Percentiles rank a stretch among this genome's conserved stretches.
These are phyloP conservation scores for Drosophila tanythrix DNA, from an alignment of 2,888 invertebrate genomes.

Conservation along the genomic window DNA sequence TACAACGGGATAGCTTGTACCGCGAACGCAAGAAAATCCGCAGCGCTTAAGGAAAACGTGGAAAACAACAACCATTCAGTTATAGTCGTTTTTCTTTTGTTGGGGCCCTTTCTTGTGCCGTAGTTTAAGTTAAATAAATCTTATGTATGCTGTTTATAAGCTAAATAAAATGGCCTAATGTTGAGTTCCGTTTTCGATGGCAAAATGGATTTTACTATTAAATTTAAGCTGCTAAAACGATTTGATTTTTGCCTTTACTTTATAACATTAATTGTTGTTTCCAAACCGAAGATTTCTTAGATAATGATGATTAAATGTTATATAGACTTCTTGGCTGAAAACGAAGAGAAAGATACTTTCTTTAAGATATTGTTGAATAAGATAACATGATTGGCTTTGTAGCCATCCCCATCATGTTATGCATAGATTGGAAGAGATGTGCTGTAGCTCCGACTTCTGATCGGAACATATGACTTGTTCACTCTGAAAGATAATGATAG, in stretches of 20 bases:
- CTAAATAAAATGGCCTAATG: not conserved
- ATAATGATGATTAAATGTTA: not conserved
- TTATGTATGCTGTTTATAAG: constrained; percentile 17
- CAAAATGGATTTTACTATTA: not conserved
- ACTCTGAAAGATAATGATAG: not conserved
- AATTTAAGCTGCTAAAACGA: not conserved
- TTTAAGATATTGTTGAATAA: not conserved
- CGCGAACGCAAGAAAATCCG: constrained; percentile 91
- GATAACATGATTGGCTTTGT: not conserved
- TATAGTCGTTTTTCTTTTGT: not conserved
- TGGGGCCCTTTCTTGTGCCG: constrained; percentile 6
- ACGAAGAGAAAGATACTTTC: not conserved
- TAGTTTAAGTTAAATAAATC: constrained; percentile 24
- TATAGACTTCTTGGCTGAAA: not conserved
- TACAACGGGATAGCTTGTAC: constrained; percentile 88
- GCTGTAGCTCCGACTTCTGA: not conserved
- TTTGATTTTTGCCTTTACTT: not conserved
- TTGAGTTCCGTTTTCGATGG: not conserved
- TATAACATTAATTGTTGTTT: not conserved
- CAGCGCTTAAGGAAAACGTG: constrained; percentile 85
- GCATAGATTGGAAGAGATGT: not conserved
- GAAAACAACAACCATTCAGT: not conserved
- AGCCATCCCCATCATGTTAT: not conserved
- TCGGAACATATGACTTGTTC: not conserved
- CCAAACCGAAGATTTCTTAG: not conserved